These are phyloP conservation scores for Zoanthus sociatus DNA, from an alignment of 92 coral and sea anemone species.

Conservation along the genomic window DNA sequence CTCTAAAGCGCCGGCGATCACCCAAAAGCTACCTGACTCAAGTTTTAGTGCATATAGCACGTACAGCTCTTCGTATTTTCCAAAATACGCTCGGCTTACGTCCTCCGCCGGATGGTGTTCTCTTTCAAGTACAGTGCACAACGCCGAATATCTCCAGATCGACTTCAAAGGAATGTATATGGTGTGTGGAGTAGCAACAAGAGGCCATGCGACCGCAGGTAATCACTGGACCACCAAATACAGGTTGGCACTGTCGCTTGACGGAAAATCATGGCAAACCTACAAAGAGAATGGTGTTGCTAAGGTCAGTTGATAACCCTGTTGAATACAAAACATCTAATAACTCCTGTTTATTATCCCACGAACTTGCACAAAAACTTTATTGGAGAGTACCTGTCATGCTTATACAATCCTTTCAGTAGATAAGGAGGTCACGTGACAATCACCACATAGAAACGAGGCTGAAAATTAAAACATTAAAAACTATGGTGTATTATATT, in stretches of 20 bases:
- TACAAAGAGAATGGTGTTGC: conserved; percentile 26
- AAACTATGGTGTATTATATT: conserved; percentile 26
- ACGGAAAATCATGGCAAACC: conserved; percentile 23
- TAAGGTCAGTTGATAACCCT: conserved; percentile 14
- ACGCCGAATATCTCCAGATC: conserved; percentile 26
- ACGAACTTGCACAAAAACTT: no score
- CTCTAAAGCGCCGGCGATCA: no score
- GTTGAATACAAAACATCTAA: no score
- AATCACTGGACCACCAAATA: conserved; percentile 40
- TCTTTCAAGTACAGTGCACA: no score
- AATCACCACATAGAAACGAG: conserved; percentile 30
- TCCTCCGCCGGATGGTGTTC: no score
- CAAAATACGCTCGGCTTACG: no score
- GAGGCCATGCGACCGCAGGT: conserved; percentile 12
- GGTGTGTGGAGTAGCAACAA: conserved; percentile 30
- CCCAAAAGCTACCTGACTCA: no score
- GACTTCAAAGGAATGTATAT: conserved; percentile 18
- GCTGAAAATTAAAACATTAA: conserved; percentile 28
- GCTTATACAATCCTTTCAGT: conserved; percentile 30
- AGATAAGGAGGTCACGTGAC: conserved; percentile 31
- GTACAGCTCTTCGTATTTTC: no score
- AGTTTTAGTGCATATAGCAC: no score
- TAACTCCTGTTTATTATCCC: conserved; percentile 7
- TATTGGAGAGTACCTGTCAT: not conserved
- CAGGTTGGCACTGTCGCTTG: conserved; percentile 9